phyloP scores from a whole-genome alignment of 2,113 vertebrate species.

The Podarcis raffonei region DNA sequence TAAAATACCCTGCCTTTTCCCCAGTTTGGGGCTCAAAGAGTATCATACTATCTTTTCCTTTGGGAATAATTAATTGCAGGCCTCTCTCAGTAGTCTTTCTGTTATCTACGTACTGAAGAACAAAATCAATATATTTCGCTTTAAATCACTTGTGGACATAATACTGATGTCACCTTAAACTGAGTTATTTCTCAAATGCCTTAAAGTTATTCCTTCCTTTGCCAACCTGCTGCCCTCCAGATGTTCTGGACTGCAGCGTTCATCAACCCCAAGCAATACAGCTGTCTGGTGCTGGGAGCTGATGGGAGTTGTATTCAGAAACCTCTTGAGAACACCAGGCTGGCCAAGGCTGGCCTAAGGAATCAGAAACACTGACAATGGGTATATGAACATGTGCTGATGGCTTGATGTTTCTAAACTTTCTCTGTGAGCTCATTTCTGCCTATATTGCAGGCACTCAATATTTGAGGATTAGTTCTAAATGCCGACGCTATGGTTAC shows the following conservation, averaged over 20 bases:
- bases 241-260: not conserved
- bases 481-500: not conserved
- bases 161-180: not conserved
- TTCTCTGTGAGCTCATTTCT: not conserved
- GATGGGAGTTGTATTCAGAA: not conserved
- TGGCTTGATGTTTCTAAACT: not conserved
- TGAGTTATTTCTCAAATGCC: not conserved
- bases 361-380: not conserved
- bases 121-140: not conserved
- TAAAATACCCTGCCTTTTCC: no score
- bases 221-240: not conserved
- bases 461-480: not conserved
- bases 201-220: not conserved
- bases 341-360: not conserved
- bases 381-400: not conserved
- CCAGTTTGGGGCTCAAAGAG: no score
- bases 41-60: not conserved
- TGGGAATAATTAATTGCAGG: conserved; percentile 6
- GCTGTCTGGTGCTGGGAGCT: not conserved
- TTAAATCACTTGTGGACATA: not conserved
- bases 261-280: not conserved
- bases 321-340: not conserved
- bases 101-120: not conserved
- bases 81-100: conserved; percentile 7
- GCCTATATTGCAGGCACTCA: not conserved